Conservation (phyloP, 1,140 invertebrate species). For the Galendromus occidentalis region DNA sequence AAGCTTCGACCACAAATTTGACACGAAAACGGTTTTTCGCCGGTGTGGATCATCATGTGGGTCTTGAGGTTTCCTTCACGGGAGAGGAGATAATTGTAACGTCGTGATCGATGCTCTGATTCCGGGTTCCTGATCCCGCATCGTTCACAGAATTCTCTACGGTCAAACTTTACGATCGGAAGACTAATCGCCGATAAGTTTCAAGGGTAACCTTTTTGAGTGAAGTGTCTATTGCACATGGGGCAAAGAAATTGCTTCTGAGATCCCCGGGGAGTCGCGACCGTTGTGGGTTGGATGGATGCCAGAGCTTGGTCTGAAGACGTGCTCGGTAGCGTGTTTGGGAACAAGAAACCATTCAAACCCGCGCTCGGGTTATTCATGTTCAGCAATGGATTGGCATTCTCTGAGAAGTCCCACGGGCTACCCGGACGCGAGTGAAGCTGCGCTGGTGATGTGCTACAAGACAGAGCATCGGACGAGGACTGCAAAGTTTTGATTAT, state of each 20-base stretch:
- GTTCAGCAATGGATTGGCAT: no score
- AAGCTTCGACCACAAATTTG: slow-evolving; percentile 26
- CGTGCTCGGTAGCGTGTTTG: no score
- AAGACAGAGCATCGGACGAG: not conserved
- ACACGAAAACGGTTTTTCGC: slow-evolving; percentile 30
- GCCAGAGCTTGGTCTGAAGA: not conserved
- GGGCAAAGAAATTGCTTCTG: slow-evolving; percentile 23
- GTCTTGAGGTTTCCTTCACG: slow-evolving; percentile 29
- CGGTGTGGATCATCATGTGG: slow-evolving; percentile 38
- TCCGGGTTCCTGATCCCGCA: no score
- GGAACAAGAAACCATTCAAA: no score
- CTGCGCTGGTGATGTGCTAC: no score
- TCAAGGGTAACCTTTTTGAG: slow-evolving; percentile 21
- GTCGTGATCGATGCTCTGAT: no score
- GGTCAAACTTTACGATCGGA: no score
- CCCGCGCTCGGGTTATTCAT: no score
- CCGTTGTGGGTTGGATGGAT: slow-evolving; percentile 7
- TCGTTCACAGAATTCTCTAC: no score
- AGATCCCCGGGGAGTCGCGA: not conserved
- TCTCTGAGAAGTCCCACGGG: no score
- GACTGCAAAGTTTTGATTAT: not conserved
- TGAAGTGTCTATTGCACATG: slow-evolving; percentile 22
- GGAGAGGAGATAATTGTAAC: no score
- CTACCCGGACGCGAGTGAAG: no score
- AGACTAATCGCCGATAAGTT: not conserved